Conservation (phyloP, 2,888 invertebrate species). For the Neoascia interrupta region DNA sequence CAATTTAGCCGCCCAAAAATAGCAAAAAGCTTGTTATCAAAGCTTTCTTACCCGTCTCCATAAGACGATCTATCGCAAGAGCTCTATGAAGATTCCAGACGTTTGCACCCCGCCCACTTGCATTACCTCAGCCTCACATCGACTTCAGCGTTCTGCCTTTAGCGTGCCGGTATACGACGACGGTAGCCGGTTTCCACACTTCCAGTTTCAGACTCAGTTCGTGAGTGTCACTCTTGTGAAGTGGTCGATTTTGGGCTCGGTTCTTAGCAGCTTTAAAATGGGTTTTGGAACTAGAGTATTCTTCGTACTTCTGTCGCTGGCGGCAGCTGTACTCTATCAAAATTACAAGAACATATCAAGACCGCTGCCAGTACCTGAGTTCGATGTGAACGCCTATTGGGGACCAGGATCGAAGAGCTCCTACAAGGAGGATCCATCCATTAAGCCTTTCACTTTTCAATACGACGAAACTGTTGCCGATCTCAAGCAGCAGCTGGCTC, state of each 20-base stretch:
- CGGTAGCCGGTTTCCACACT: slow-evolving; percentile 19
- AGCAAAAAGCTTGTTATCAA: too few species aligned
- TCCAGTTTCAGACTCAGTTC: slow-evolving; percentile 14
- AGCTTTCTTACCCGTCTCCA: background rate
- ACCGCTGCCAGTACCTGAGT: slow-evolving; percentile 74
- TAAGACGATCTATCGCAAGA: background rate
- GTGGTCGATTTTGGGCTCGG: too few species aligned
- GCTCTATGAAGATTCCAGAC: background rate
- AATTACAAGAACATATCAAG: slow-evolving; percentile 74
- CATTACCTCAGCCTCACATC: too few species aligned
- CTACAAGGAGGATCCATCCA: slow-evolving; percentile 75
- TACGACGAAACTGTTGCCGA: slow-evolving; percentile 77
- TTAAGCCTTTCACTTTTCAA: slow-evolving; percentile 75
- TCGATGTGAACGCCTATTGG: slow-evolving; percentile 77
- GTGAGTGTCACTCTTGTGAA: too few species aligned
- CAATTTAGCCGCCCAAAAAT: too few species aligned
- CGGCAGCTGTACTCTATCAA: slow-evolving; percentile 74
- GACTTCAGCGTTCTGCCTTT: background rate
- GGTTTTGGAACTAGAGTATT: slow-evolving; percentile 71
- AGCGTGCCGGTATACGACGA: background rate
- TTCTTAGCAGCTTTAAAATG: slow-evolving; percentile 39
- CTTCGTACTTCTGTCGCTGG: slow-evolving; percentile 72
- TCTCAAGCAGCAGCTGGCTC: slow-evolving; percentile 82
- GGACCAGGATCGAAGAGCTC: slow-evolving; percentile 75
- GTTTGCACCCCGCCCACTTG: background rate